These are phyloP conservation scores for Pseudoatta argentina DNA, from an alignment of 1,140 invertebrate species.

Conservation along the genomic window DNA sequence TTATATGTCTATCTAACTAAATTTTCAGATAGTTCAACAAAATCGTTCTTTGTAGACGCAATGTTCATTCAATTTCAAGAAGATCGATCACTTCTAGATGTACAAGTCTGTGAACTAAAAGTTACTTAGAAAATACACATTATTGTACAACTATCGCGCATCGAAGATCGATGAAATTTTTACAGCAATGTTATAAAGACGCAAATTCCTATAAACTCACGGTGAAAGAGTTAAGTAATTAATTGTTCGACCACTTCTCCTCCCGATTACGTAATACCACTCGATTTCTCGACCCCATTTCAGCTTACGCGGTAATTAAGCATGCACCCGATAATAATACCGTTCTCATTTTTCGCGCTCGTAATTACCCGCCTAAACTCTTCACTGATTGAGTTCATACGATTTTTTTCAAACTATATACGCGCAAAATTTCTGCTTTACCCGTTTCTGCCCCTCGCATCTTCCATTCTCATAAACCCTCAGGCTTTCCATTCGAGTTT, in stretches of 20 bases:
- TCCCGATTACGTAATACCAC: conserved; percentile 30
- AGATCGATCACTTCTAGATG: not conserved
- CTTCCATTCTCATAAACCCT: not conserved
- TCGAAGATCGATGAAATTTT: conserved; percentile 11
- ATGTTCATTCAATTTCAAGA: not conserved
- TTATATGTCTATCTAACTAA: no score
- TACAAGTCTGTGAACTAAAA: not conserved
- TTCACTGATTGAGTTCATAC: conserved; percentile 23
- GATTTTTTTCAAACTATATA: not conserved
- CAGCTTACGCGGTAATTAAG: conserved; percentile 41
- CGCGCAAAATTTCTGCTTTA: not conserved
- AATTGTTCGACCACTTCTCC: conserved; percentile 12
- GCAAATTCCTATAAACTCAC: conserved; percentile 21
- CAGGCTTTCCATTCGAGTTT: not conserved
- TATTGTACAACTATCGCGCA: not conserved
- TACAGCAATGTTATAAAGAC: not conserved
- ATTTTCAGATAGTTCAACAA: no score
- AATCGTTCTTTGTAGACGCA: not conserved
- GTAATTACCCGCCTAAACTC: conserved; percentile 38
- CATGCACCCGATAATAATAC: conserved; percentile 44
- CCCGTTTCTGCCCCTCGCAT: not conserved
- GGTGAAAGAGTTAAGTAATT: conserved; percentile 34
- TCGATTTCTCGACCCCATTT: conserved; percentile 50
- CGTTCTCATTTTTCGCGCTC: conserved; percentile 24
- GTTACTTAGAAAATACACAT: not conserved